Evolutionary conservation across 2,888 invertebrate genomes (phyloP).

Genomic region (Harpagoxenus sublaevis): DNA sequence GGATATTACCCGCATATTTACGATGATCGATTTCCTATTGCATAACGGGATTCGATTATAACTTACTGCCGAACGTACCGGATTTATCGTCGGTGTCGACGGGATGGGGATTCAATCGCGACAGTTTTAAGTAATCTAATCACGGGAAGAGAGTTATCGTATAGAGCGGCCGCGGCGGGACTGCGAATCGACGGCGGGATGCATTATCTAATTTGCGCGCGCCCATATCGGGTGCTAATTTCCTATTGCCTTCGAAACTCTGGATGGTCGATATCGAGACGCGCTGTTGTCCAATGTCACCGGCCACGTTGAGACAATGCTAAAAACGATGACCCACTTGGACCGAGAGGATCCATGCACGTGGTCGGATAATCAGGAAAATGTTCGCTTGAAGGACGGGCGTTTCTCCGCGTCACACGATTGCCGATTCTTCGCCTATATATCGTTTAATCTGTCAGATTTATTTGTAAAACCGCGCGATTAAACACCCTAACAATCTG

Average conservation of each 20-base stretch:
- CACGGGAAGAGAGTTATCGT: conserved; percentile 34
- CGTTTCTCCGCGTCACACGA: too few relatives aligned
- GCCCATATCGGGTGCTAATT: conserved; percentile 33
- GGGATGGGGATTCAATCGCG: conserved; percentile 32
- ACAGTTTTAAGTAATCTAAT: conserved; percentile 52
- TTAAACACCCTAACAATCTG: neutral
- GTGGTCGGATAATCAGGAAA: conserved; percentile 6
- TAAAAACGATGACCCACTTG: conserved; percentile 27
- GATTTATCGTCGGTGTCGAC: conserved; percentile 26
- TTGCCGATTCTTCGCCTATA: neutral
- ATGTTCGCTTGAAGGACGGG: neutral
- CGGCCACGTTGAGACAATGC: neutral
- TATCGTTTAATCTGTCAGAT: neutral
- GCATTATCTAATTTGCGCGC: conserved; percentile 44
- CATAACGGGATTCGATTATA: conserved; percentile 39
- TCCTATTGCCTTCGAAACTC: conserved; percentile 35
- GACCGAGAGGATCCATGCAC: conserved; percentile 16
- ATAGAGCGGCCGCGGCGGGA: neutral
- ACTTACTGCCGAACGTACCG: neutral
- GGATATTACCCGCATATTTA: conserved; percentile 5
- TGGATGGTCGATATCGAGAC: conserved; percentile 22
- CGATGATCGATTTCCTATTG: conserved; percentile 34
- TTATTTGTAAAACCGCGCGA: neutral
- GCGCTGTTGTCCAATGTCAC: neutral
- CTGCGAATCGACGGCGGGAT: conserved; percentile 4